phyloP scores from a whole-genome alignment of 2,797 vertebrate species.

The Ciconia nigra region DNA sequence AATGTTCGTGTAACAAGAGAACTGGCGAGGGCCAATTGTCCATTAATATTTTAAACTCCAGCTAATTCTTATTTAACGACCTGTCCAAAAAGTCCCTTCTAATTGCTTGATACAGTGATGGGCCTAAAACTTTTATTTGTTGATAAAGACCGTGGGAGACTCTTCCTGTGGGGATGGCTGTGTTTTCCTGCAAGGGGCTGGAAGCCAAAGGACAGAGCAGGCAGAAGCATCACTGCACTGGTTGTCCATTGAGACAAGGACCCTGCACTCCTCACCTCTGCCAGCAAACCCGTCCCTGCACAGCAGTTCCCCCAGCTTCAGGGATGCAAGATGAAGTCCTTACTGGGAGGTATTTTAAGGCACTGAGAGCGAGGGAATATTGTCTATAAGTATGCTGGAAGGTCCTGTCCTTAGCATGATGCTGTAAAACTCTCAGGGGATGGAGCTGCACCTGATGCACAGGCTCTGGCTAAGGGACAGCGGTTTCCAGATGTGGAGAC shows the following conservation, averaged over 20 bases:
- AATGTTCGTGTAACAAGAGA: neutral
- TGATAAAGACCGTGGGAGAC: neutral
- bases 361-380: fast-evolving
- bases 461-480: neutral
- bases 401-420: neutral
- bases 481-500: neutral
- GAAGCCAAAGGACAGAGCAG: neutral
- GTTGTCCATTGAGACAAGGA: neutral
- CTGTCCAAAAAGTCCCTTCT: neutral
- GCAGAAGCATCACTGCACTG: neutral
- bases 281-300: neutral
- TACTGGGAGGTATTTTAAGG: neutral
- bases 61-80: slow-evolving; percentile 14
- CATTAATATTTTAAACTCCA: neutral
- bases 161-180: neutral
- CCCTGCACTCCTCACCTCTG: neutral
- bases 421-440: neutral
- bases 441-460: neutral
- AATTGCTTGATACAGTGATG: neutral
- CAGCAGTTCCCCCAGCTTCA: neutral
- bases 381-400: neutral
- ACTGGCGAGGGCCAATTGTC: neutral
- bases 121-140: neutral
- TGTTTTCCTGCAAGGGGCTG: neutral
- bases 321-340: neutral